Evolutionary conservation across 2,113 vertebrate genomes (phyloP).

Genomic region (Lucifuga dentata): DNA sequence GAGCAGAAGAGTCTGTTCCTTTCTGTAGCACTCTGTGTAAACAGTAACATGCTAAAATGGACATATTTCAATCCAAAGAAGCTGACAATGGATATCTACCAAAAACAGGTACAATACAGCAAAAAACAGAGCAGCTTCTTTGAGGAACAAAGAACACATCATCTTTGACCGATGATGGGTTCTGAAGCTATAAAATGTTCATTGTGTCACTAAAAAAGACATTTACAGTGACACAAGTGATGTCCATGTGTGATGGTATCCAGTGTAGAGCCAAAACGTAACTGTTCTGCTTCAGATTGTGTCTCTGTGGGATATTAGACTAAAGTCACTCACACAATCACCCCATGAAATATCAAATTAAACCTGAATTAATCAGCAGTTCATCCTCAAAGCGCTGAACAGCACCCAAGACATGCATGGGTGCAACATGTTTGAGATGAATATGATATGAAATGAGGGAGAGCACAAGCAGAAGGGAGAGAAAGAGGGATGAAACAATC

Average conservation of each 20-base stretch:
- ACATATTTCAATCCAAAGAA: constrained; percentile 12
- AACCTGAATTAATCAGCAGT: constrained; percentile 4
- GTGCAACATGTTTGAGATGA: neutral
- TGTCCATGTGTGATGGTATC: constrained; percentile 6
- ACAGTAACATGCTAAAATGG: constrained; percentile 31
- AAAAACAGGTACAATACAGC: no score
- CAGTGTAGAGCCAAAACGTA: neutral
- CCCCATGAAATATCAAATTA: constrained; percentile 21
- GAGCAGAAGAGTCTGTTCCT: constrained; percentile 31
- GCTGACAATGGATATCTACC: constrained; percentile 13
- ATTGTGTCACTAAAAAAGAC: constrained; percentile 13
- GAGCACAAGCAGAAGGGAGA: constrained; percentile 6
- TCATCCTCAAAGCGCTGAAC: constrained; percentile 14
- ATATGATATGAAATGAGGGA: constrained; percentile 10
- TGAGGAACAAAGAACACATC: no score
- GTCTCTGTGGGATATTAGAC: constrained; percentile 3
- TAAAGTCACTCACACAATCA: neutral
- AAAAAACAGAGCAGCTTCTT: no score
- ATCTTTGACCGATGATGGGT: no score
- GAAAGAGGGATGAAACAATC: neutral
- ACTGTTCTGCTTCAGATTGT: constrained; percentile 15
- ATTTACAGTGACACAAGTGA: constrained; percentile 28
- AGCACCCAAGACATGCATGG: neutral
- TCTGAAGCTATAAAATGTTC: constrained; percentile 1
- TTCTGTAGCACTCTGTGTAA: constrained; percentile 13